Evolutionary conservation across 2,797 vertebrate genomes (phyloP), one percentile per base, ranked within the genome.

Genomic region (Phrynocephalus forsythii): DNA sequence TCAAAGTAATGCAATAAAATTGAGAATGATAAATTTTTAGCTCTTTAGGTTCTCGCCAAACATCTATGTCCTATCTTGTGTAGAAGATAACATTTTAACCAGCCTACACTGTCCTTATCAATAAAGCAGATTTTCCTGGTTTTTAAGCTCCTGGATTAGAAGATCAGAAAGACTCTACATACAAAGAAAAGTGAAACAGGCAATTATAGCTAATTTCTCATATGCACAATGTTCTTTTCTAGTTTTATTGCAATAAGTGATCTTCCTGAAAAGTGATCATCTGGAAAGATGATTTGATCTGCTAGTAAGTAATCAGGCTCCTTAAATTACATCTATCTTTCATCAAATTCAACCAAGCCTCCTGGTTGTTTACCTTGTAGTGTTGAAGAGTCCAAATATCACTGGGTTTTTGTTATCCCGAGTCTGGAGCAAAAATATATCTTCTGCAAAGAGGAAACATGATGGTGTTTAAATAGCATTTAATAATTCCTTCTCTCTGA

Each of bases 341-440:
- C 67, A 22, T 11, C 24, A 28, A 60, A 52, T 38, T 9, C 6
- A 13, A 24, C 2, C 28, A 20, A 18, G 13, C 6, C 50, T 79
- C 22, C 33, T 63, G 20, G 52, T 83, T 89, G 79, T 94, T 96
- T 90, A 99, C 99, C 99, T 99, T 89, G 99, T 99, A 10, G 98
- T 99, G 93, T 98, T 99, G 92, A 99, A 99, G 83, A 99, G 97
- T 88, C 98, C 98, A 95, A 99, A 99, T 92, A 99, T 97, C 93
- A 99, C 98, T 50, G 99, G 98, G 87, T 99, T 99, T 96, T 98
- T 99, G 67, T 95, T 96, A 90, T 99, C 98, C 92, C 98, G 98
- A 90, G 96, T 98, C 83, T 96, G 98, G 20, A 99, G 96, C 90
- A 99, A 96, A 94, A 98, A 99, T 28, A 99, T 95, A 84, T 99